phyloP scores from a whole-genome alignment of 2,888 invertebrate species.

The Archips crataeganus region DNA sequence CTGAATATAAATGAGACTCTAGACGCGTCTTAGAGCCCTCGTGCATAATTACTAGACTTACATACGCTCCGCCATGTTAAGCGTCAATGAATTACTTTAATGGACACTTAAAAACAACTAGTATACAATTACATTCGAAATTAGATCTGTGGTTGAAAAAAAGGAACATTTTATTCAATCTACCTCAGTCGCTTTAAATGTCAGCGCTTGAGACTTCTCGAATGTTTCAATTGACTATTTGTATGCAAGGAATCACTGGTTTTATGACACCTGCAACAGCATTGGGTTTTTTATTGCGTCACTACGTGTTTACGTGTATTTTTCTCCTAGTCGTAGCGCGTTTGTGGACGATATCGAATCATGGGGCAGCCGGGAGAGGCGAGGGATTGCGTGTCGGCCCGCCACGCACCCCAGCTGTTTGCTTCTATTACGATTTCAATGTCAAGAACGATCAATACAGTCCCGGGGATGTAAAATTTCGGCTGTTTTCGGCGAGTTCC shows the following conservation, averaged over 20 bases:
- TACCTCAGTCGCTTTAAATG: conserved; percentile 23
- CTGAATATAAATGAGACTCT: conserved; percentile 85
- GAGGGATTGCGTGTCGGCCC: conserved; percentile 69
- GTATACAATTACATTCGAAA: conserved; percentile 48
- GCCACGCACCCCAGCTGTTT: conserved; percentile 83
- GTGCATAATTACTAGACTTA: conserved; percentile 80
- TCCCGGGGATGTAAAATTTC: conserved; percentile 83
- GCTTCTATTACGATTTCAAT: conserved; percentile 83
- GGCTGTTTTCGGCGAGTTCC: conserved; percentile 79
- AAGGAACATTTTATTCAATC: conserved; percentile 24
- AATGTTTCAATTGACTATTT: conserved; percentile 23
- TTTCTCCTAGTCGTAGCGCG: conserved; percentile 14
- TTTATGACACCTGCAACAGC: conserved; percentile 27
- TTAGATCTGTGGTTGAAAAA: conserved; percentile 32
- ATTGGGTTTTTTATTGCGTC: conserved; percentile 25
- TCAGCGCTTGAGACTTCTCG: conserved; percentile 7
- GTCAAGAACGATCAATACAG: conserved; percentile 85
- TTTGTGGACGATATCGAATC: conserved; percentile 30
- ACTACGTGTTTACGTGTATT: conserved; percentile 14
- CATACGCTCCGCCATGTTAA: conserved; percentile 67
- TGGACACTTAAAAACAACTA: conserved; percentile 60
- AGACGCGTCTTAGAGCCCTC: conserved; percentile 76
- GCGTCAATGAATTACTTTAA: conserved; percentile 70
- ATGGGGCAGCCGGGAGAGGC: conserved; percentile 47
- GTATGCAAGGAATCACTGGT: conserved; percentile 28